Evolutionary conservation across 2,888 invertebrate genomes (phyloP).

Genomic region (Drosophila rellima): DNA sequence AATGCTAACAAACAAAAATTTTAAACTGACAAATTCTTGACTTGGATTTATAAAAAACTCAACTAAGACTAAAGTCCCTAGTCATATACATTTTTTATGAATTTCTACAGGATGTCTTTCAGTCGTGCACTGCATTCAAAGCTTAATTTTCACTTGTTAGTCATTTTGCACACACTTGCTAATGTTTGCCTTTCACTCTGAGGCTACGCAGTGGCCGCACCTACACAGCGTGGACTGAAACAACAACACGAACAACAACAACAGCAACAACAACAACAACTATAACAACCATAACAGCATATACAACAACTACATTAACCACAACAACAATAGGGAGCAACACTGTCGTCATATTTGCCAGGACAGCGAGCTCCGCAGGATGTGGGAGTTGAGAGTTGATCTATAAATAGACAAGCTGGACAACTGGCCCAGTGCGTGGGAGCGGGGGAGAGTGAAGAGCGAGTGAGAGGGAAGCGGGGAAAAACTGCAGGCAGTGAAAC

Average conservation of each 20-base stretch:
- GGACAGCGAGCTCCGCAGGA: slow-evolving; percentile 13
- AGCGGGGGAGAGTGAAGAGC: too few relatives aligned
- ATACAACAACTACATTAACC: slow-evolving; percentile 23
- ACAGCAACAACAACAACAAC: slow-evolving; percentile 24
- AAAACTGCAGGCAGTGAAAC: neutral
- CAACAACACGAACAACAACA: slow-evolving; percentile 25
- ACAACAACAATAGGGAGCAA: slow-evolving; percentile 30
- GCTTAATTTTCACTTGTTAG: slow-evolving; percentile 17
- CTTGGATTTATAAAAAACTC: neutral
- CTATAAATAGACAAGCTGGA: slow-evolving; percentile 54
- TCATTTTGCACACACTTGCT: slow-evolving; percentile 64
- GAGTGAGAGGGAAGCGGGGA: neutral
- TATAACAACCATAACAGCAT: slow-evolving; percentile 33
- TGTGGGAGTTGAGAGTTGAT: slow-evolving; percentile 53
- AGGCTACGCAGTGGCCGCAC: slow-evolving; percentile 32
- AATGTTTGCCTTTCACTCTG: slow-evolving; percentile 66
- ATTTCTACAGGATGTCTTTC: slow-evolving; percentile 11
- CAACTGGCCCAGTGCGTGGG: slow-evolving; percentile 5
- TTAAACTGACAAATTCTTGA: neutral
- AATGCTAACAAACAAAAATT: neutral
- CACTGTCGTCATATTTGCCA: slow-evolving; percentile 61
- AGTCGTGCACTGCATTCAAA: neutral
- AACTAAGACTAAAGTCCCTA: neutral
- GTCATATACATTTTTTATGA: neutral
- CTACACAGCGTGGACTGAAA: slow-evolving; percentile 32